phyloP scores from a whole-genome alignment of 2,113 vertebrate species.

The Macaca mulatta region DNA sequence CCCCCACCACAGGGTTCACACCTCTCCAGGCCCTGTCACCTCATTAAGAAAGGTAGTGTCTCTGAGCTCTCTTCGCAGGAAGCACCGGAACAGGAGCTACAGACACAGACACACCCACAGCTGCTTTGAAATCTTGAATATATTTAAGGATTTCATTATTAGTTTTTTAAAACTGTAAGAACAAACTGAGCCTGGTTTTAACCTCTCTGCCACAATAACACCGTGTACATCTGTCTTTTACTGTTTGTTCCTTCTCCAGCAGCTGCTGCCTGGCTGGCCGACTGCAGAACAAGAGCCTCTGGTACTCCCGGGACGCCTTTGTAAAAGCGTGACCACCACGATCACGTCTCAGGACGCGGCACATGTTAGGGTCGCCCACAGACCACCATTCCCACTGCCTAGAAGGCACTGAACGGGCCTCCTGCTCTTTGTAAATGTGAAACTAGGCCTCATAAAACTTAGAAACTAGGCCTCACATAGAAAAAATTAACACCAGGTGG shows the following conservation, averaged over 20 bases:
- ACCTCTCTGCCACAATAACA: not conserved
- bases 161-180: not conserved
- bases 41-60: not conserved
- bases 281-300: too few relatives aligned
- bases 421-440: too few relatives aligned
- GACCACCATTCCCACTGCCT: too few relatives aligned
- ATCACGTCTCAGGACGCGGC: too few relatives aligned
- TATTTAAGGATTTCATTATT: not conserved
- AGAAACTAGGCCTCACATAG: too few relatives aligned
- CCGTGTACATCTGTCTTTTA: not conserved
- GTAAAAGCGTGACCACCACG: too few relatives aligned
- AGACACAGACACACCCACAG: not conserved
- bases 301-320: too few relatives aligned
- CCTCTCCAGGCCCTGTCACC: not conserved
- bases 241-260: not conserved
- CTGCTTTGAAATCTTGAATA: not conserved
- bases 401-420: too few relatives aligned
- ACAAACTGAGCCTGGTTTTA: not conserved
- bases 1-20: not conserved
- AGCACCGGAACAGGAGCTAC: not conserved
- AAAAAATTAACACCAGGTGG: too few relatives aligned
- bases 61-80: not conserved
- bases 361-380: too few relatives aligned
- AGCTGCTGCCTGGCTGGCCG: not conserved
- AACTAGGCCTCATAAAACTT: too few relatives aligned